A percentile compares a stretch with the other conserved stretches of the same genome.
These are phyloP conservation scores for Eunapius fragilis DNA, from an alignment of 37 sponge, comb jelly and placozoan species.

Conservation along the genomic window DNA sequence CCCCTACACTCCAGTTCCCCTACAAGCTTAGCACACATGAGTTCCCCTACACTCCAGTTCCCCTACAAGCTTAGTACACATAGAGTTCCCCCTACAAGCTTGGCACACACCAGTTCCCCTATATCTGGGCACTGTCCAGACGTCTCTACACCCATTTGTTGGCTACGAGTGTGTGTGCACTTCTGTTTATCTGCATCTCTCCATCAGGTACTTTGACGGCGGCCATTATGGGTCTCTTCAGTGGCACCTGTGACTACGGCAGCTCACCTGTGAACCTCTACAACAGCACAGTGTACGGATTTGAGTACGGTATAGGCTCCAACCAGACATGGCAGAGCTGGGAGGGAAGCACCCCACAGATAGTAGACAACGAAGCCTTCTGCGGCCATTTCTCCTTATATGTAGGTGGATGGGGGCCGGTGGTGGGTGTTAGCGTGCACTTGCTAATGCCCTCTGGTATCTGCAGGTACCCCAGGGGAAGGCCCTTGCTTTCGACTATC, in stretches of 20 bases:
- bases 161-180: too few species aligned
- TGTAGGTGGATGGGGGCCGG: background rate
- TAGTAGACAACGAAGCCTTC: slow-evolving; percentile 35
- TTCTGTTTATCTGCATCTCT: background rate
- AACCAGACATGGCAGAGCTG: slow-evolving; percentile 23
- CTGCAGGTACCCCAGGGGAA: background rate
- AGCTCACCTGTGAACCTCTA: slow-evolving; percentile 4
- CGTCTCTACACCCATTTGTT: too few species aligned
- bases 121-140: too few species aligned
- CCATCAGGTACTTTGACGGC: slow-evolving; percentile 5
- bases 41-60: too few species aligned
- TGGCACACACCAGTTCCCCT: too few species aligned
- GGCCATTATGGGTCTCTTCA: slow-evolving; percentile 24
- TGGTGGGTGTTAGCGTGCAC: background rate
- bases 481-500: background rate
- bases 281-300: slow-evolving; percentile 11
- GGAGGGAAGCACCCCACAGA: slow-evolving; percentile 10
- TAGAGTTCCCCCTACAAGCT: too few species aligned
- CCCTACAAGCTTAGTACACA: too few species aligned
- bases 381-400: slow-evolving; percentile 64
- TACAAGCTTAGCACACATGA: too few species aligned
- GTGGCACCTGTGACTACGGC: slow-evolving; percentile 40
- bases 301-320: slow-evolving; percentile 30
- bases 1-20: too few species aligned
- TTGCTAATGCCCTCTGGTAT: background rate